Percentiles rank a stretch among this genome's conserved stretches.
Conservation (phyloP, 2,113 vertebrate genomes). For the Perca fluviatilis region DNA sequence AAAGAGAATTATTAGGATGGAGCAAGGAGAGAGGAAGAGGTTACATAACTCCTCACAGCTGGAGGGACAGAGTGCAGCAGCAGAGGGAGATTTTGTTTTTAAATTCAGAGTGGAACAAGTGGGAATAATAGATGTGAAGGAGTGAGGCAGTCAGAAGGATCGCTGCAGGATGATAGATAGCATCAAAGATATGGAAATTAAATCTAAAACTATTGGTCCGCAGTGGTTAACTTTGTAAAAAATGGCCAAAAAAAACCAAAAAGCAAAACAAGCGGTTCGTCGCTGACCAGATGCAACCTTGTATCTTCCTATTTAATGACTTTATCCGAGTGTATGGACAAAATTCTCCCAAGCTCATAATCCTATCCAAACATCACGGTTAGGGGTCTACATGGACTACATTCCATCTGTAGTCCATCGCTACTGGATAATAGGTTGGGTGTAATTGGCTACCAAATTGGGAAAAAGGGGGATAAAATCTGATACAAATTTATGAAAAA, state of each 20-base stretch:
- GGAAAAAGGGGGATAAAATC: too few species aligned
- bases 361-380: too few species aligned
- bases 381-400: too few species aligned
- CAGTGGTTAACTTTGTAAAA: neutral
- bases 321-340: too few species aligned
- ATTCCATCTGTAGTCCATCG: too few species aligned
- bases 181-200: neutral
- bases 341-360: too few species aligned
- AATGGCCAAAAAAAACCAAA: neutral
- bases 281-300: neutral
- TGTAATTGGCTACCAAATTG: too few species aligned
- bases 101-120: neutral
- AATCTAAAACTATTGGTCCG: neutral
- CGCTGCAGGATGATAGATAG: neutral
- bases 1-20: constrained; percentile 20
- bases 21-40: neutral
- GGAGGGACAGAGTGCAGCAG: constrained; percentile 1
- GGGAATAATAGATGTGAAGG: constrained; percentile 20
- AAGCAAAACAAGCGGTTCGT: neutral
- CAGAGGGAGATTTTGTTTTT: neutral
- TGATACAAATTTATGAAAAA: too few species aligned
- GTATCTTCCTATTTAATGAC: neutral
- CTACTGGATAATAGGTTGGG: too few species aligned
- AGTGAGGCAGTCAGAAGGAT: neutral
- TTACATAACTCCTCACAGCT: constrained; percentile 46